Percentiles rank a stretch among this genome's conserved stretches.
phyloP scores from a whole-genome alignment of 1,140 invertebrate genomes.

The Callitettix versicolor region DNA sequence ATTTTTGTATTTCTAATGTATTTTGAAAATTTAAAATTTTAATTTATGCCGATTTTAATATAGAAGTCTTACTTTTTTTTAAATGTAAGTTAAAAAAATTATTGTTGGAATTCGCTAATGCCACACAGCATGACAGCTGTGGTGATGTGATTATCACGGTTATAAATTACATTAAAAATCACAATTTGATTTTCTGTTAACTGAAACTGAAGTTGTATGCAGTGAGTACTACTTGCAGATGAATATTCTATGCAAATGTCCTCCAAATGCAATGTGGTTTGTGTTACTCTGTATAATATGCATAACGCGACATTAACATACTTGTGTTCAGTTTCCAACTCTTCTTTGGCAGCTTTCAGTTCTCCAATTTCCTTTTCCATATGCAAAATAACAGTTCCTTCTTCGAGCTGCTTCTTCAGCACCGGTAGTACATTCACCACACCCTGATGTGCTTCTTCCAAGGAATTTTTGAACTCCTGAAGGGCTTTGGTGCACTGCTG shows the following conservation, averaged over 20 bases:
- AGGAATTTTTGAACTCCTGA: not conserved
- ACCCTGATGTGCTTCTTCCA: not conserved
- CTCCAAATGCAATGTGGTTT: too few species aligned
- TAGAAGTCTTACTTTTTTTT: too few species aligned
- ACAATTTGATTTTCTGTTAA: not conserved
- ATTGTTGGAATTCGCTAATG: too few species aligned
- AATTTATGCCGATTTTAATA: too few species aligned
- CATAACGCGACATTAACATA: too few species aligned
- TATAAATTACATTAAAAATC: not conserved
- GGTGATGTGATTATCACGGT: not conserved
- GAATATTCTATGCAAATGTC: too few species aligned
- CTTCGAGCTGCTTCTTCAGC: not conserved
- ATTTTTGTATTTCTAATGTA: too few species aligned
- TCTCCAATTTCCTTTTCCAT: slow-evolving; percentile 5
- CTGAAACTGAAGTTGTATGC: not conserved
- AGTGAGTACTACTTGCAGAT: not conserved
- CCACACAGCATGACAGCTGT: too few species aligned
- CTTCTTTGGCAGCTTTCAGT: slow-evolving; percentile 8
- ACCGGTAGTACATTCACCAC: slow-evolving; percentile 3
- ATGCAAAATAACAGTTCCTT: not conserved
- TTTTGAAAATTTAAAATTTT: too few species aligned
- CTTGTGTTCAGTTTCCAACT: slow-evolving; percentile 15
- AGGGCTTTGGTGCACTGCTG: not conserved
- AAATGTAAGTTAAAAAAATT: too few species aligned
- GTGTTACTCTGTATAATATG: too few species aligned